phyloP scores from a whole-genome alignment of 2,797 vertebrate genomes.

The Gadopsis bispinosus region DNA sequence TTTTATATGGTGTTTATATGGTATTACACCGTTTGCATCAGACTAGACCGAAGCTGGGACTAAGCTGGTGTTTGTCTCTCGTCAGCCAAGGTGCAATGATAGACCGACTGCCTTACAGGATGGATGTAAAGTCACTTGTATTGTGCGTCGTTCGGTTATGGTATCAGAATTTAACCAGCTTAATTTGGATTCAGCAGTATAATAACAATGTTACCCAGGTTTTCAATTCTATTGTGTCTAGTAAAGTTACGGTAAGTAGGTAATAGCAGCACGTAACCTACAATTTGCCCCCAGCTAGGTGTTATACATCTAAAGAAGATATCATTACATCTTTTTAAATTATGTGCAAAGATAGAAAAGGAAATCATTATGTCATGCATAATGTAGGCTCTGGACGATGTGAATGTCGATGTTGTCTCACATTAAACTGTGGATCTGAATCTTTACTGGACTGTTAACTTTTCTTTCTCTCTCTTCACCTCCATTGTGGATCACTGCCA shows the following conservation, averaged over 20 bases:
- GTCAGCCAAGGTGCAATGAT: constrained; percentile 22
- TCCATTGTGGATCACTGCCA: constrained; percentile 73
- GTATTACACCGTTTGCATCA: constrained; percentile 12
- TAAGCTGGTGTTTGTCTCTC: constrained; percentile 45
- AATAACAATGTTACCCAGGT: background rate
- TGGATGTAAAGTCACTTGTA: constrained; percentile 21
- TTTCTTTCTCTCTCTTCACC: constrained; percentile 55
- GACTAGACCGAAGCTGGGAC: constrained; percentile 9
- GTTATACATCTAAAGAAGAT: background rate
- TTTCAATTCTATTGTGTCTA: background rate
- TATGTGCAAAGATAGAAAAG: background rate
- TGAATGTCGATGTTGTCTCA: constrained; percentile 67
- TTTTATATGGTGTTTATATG: constrained; percentile 36
- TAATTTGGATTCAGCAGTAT: constrained; percentile 10
- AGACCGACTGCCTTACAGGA: constrained; percentile 19
- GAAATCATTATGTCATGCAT: background rate
- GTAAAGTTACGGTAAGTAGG: constrained; percentile 12
- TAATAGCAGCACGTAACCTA: constrained; percentile 2
- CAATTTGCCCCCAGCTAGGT: constrained; percentile 8
- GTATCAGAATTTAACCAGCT: background rate
- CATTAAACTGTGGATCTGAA: constrained; percentile 52
- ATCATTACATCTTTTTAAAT: background rate
- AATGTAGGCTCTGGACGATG: constrained; percentile 17
- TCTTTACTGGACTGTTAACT: constrained; percentile 53
- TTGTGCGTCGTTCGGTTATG: background rate